A percentile compares a stretch with the other conserved stretches of the same genome.
phyloP scores from a whole-genome alignment of 2,113 vertebrate species.

The Myotis lucifugus region DNA sequence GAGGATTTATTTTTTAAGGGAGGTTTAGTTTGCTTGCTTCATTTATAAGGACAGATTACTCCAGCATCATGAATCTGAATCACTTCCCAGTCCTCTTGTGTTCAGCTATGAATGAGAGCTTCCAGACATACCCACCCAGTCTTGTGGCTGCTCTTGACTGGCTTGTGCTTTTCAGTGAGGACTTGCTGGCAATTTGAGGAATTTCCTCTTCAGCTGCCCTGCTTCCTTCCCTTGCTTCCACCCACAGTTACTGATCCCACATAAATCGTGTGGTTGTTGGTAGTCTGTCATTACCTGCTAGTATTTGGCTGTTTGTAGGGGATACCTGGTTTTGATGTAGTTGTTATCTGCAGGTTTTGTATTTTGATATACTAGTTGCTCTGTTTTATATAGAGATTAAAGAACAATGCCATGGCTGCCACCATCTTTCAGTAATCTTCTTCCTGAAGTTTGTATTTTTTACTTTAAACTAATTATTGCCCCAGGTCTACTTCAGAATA shows the following conservation, averaged over 20 bases:
- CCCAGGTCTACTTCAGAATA: neutral
- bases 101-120: neutral
- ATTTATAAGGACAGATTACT: neutral
- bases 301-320: neutral
- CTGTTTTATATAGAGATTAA: neutral
- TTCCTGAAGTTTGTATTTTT: neutral
- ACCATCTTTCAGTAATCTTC: neutral
- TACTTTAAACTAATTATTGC: constrained; percentile 1
- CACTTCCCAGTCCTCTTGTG: neutral
- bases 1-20: neutral
- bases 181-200: neutral
- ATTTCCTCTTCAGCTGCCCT: neutral
- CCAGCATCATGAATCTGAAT: neutral
- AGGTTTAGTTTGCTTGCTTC: neutral
- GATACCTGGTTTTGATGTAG: neutral
- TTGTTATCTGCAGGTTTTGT: neutral
- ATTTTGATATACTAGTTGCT: neutral
- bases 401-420: neutral
- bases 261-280: neutral
- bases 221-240: neutral
- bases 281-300: neutral
- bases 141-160: neutral
- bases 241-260: neutral
- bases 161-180: neutral
- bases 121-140: neutral